Conservation (phyloP, 2,888 invertebrate genomes). For the Baccha elongata region DNA sequence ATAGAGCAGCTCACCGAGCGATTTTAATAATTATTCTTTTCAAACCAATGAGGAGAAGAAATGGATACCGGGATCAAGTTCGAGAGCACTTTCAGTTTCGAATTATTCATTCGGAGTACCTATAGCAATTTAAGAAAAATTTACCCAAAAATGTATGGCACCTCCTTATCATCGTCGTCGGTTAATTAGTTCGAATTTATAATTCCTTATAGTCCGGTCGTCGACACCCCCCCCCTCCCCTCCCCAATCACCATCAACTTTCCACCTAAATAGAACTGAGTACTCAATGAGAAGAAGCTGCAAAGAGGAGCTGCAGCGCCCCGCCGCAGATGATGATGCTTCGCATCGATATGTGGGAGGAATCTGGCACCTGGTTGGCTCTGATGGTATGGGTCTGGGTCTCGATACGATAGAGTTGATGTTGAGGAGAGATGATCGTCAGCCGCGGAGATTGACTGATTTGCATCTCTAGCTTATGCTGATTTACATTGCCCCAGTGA, state of each 20-base stretch:
- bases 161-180: slow-evolving; percentile 27
- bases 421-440: slow-evolving; percentile 54
- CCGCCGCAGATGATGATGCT: slow-evolving; percentile 25
- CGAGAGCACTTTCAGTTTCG: slow-evolving; percentile 59
- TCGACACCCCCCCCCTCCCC: slow-evolving; percentile 42
- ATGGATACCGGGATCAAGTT: slow-evolving; percentile 9
- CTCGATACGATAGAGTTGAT: slow-evolving; percentile 7
- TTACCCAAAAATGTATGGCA: slow-evolving; percentile 52
- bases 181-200: slow-evolving; percentile 70
- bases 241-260: not conserved
- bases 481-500: slow-evolving; percentile 59
- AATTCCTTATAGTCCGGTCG: slow-evolving; percentile 62
- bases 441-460: slow-evolving; percentile 45
- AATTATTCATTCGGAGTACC: slow-evolving; percentile 20
- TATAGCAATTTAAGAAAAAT: slow-evolving; percentile 15
- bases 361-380: slow-evolving; percentile 71
- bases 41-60: not conserved
- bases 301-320: not conserved
- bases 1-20: slow-evolving; percentile 41
- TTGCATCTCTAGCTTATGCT: slow-evolving; percentile 62
- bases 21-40: slow-evolving; percentile 28
- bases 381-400: slow-evolving; percentile 2
- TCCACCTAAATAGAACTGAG: slow-evolving; percentile 51
- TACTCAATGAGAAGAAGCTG: slow-evolving; percentile 59
- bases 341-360: slow-evolving; percentile 69